phyloP scores from a whole-genome alignment of 1,140 invertebrate genomes.

The Pteromalus puparum region DNA sequence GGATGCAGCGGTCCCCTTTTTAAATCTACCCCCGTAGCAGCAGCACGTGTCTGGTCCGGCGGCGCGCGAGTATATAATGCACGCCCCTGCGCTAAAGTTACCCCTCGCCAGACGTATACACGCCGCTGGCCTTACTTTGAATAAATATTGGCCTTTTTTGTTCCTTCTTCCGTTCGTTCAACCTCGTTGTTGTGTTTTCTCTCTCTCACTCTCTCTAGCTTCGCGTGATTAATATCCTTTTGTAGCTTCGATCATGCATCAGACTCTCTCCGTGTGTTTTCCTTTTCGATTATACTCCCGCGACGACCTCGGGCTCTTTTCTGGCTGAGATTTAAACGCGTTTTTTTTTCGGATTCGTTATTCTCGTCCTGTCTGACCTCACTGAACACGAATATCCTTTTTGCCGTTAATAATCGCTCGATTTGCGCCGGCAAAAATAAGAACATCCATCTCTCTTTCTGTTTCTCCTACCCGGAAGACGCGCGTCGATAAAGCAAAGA shows the following conservation, averaged over 20 bases:
- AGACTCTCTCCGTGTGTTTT: no score
- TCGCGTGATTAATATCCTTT: background rate
- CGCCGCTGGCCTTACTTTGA: conserved; percentile 26
- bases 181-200: background rate
- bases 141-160: conserved; percentile 46
- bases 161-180: background rate
- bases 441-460: no score
- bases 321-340: no score
- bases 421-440: no score
- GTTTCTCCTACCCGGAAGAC: no score
- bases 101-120: conserved; percentile 13
- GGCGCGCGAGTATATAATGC: background rate
- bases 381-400: no score
- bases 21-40: conserved; percentile 8
- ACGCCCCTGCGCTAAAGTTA: conserved; percentile 36
- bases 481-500: background rate
- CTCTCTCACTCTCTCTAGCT: background rate
- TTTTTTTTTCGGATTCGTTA: no score
- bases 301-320: no score
- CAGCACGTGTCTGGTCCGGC: background rate
- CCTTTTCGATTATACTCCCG: no score
- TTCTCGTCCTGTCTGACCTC: no score
- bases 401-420: no score
- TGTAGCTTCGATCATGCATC: no score
- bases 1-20: conserved; percentile 41